phyloP scores from a whole-genome alignment of 2,888 invertebrate species.

The Nasonia oneida region DNA sequence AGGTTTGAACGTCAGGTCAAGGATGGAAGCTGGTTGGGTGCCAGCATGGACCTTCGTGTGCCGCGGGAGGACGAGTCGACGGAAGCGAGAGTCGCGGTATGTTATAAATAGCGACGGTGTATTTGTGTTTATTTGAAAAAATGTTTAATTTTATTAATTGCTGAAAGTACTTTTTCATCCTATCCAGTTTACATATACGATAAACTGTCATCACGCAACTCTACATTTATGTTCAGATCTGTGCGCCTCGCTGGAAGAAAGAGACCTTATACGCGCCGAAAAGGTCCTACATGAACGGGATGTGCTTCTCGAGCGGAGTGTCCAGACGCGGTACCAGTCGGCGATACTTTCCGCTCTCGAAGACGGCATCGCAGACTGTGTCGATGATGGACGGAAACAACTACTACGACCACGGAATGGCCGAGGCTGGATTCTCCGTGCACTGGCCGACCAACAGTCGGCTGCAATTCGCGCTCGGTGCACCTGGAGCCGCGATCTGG shows the following conservation, averaged over 20 bases:
- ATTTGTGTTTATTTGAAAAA: too few relatives aligned
- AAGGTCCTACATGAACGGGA: conserved; percentile 69
- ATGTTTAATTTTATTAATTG: too few relatives aligned
- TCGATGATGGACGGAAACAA: conserved; percentile 30
- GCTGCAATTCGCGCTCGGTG: conserved; percentile 70
- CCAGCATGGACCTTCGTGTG: conserved; percentile 73
- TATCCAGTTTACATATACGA: too few relatives aligned
- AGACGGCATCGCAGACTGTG: neutral
- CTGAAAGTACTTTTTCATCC: too few relatives aligned
- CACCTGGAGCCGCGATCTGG: conserved; percentile 75
- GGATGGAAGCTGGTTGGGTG: conserved; percentile 77
- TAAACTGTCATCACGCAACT: too few relatives aligned
- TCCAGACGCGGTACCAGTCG: conserved; percentile 27
- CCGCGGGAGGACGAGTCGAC: conserved; percentile 65
- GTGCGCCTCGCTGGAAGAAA: conserved; percentile 77
- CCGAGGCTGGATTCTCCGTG: conserved; percentile 70
- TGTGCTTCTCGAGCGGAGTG: conserved; percentile 70
- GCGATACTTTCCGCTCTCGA: conserved; percentile 16
- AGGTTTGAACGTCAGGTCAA: conserved; percentile 42
- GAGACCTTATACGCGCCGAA: conserved; percentile 23
- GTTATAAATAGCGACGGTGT: too few relatives aligned
- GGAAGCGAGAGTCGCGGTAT: conserved; percentile 72
- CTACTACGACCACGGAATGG: conserved; percentile 68
- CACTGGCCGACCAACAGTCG: conserved; percentile 62
- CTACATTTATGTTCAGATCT: conserved; percentile 71